Evolutionary conservation across 2,797 vertebrate species (phyloP), one percentile per base, ranked within the genome.

Genomic region (Oreonectes daqikongensis): DNA sequence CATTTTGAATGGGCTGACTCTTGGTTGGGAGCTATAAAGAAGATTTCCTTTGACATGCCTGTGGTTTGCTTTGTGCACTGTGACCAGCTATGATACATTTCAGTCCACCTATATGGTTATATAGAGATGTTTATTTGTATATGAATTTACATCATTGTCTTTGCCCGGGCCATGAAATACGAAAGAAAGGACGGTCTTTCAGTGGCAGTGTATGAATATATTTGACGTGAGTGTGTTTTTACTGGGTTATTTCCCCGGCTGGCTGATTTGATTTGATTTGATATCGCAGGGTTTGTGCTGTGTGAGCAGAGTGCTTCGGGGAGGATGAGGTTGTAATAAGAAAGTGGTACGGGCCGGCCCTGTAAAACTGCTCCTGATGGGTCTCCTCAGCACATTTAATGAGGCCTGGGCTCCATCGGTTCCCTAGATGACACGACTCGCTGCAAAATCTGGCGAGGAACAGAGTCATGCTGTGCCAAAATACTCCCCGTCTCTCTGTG

Each of bases 281-380:
- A 83, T 81, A 75, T 81, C 69, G 46, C 57, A 72, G 35, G 55
- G 63, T 72, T 73, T 67, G 69, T 72, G 69, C 59, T 64, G 69
- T 61, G 75, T 74, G 50, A 64, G 67, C 79, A 42, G 35, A 81
- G 53, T 64, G 69, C 72, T 70, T 75, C 57, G 52, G 69, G 77
- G 69, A 71, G 77, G 74, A 79, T 64, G 53, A 66, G 69, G 69
- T 59, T 77, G 65, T 84, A 81, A 84, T 81, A 79, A 84, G 77
- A 80, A 77, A 75, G 64, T 32, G 67, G 63, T 60, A 50, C 26
- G 52, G 79, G 48, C 59, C 55, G 57, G 72, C 75, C 69, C 71
- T 68, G 83, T 82, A 80, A 84, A 84, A 79, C 30, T 61, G 69
- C 72, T 80, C 55, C 78, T 85, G 66, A 80, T 79, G 75, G 67